phyloP scores from a whole-genome alignment of 2,797 vertebrate genomes.

The Leptodactylus fallax region DNA sequence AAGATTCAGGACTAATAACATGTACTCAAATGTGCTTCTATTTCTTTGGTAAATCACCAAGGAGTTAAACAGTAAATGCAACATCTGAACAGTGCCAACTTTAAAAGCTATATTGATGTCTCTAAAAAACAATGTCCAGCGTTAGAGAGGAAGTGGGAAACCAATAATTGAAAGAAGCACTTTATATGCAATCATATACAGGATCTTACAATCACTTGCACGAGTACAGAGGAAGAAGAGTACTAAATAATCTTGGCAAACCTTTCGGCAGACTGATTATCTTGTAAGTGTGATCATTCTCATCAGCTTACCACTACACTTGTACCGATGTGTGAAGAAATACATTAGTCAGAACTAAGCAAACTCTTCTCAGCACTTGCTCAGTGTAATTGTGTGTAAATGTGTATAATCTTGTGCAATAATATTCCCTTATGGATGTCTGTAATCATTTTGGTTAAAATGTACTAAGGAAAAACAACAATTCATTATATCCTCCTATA shows the following conservation, averaged over 20 bases:
- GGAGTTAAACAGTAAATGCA: neutral
- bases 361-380: neutral
- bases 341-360: neutral
- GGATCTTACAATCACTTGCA: neutral
- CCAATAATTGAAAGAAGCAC: neutral
- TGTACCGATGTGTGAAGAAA: conserved; percentile 12
- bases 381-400: neutral
- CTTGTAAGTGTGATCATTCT: neutral
- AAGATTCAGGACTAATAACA: no score
- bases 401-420: neutral
- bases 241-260: neutral
- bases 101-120: neutral
- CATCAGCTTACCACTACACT: conserved; percentile 10
- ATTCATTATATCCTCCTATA: neutral
- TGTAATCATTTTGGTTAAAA: neutral
- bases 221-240: neutral
- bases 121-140: neutral
- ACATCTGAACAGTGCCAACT: neutral
- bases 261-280: conserved; percentile 4
- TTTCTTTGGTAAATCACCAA: neutral
- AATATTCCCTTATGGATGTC: neutral
- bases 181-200: conserved; percentile 12
- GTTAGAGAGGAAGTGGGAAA: neutral
- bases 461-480: neutral
- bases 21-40: no score